Evolutionary conservation across 2,113 vertebrate species (phyloP).

Genomic region (Zeus faber): DNA sequence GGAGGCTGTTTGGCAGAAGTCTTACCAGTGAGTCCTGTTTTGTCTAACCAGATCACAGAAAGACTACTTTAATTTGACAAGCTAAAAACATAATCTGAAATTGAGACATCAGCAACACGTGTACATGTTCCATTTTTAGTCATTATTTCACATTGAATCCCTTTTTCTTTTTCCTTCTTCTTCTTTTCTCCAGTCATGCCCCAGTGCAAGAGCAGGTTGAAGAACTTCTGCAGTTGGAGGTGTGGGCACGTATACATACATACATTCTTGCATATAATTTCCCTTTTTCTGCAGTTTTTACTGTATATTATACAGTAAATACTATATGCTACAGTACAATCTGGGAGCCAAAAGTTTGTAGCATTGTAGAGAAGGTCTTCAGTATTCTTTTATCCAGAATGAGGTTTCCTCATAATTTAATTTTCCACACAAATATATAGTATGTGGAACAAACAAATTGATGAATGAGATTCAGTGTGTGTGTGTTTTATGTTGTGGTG

Average conservation of each 20-base stretch:
- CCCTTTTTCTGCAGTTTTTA: no score
- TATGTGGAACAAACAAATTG: no score
- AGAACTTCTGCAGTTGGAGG: constrained; percentile 65
- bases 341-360: no score
- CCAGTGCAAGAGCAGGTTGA: constrained; percentile 56
- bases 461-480: no score
- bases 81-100: background rate
- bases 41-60: background rate
- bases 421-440: no score
- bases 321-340: no score
- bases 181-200: constrained; percentile 34
- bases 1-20: constrained; percentile 60
- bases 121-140: background rate
- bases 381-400: no score
- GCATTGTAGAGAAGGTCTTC: no score
- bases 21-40: constrained; percentile 57
- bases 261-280: background rate
- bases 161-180: background rate
- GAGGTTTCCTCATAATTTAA: background rate
- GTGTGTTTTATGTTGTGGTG: constrained; percentile 7
- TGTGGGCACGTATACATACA: constrained; percentile 27
- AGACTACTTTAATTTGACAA: background rate
- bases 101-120: no score
- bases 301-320: no score
- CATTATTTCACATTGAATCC: background rate